phyloP scores from a whole-genome alignment of 2,888 invertebrate genomes.

The Eupithecia abbreviata region DNA sequence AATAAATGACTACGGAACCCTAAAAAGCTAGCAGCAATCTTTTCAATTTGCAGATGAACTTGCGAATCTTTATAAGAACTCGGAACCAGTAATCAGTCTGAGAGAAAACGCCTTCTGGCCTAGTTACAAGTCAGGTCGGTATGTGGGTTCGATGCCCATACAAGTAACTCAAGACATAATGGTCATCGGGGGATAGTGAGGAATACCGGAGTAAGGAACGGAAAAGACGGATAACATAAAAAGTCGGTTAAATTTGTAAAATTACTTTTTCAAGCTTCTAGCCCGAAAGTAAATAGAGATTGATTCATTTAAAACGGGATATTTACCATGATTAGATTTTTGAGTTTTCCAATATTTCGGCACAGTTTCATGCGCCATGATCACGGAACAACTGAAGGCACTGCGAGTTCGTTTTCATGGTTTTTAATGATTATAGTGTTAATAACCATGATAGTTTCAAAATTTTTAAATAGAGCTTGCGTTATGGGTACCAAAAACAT shows the following conservation, averaged over 20 bases:
- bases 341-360: too few relatives aligned
- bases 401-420: too few relatives aligned
- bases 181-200: slow-evolving; percentile 10
- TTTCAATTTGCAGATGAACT: not conserved
- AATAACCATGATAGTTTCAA: too few relatives aligned
- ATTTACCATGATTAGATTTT: too few relatives aligned
- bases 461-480: too few relatives aligned
- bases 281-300: too few relatives aligned
- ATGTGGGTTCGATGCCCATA: slow-evolving; percentile 11
- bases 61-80: slow-evolving; percentile 13
- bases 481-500: too few relatives aligned
- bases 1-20: not conserved
- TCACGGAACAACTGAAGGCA: too few relatives aligned
- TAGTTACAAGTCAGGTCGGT: slow-evolving; percentile 11
- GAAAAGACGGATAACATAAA: not conserved
- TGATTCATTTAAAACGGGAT: too few relatives aligned
- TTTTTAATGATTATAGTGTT: too few relatives aligned
- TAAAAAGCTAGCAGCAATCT: not conserved
- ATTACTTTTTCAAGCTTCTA: not conserved
- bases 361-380: too few relatives aligned
- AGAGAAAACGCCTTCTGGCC: slow-evolving; percentile 31
- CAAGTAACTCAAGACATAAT: not conserved
- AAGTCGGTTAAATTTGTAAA: not conserved
- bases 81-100: slow-evolving; percentile 6
- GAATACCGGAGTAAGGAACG: not conserved